Percentiles rank a stretch among this genome's conserved stretches.
These are phyloP conservation scores for Tetranychus cinnabarinus DNA, from an alignment of 1,140 invertebrate genomes.

Conservation along the genomic window DNA sequence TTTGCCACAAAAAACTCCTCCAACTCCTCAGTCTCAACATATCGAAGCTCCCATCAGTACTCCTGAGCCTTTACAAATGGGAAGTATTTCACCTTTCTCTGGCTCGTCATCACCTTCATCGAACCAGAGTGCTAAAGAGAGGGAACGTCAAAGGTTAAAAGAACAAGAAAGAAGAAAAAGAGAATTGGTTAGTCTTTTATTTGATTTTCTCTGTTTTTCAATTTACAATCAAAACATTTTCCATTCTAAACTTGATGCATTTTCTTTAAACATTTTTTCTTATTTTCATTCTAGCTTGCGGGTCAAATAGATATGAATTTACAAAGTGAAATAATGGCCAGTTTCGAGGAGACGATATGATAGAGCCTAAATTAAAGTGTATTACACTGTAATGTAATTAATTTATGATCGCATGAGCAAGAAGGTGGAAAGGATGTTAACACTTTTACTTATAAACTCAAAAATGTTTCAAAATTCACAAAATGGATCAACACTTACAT, in stretches of 20 bases:
- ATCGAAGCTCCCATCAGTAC: conserved; percentile 5
- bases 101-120: conserved; percentile 7
- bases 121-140: conserved; percentile 26
- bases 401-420: neutral
- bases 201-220: conserved; percentile 1
- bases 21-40: conserved; percentile 9
- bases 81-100: conserved; percentile 7
- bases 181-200: conserved; percentile 51
- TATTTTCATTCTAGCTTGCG: conserved; percentile 50
- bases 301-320: conserved; percentile 92
- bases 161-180: conserved; percentile 69
- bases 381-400: neutral
- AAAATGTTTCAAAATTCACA: no score
- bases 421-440: neutral
- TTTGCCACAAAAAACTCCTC: conserved; percentile 1
- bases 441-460: no score
- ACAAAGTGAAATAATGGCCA: conserved; percentile 91
- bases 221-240: neutral
- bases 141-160: conserved; percentile 41
- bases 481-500: no score
- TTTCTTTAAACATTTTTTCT: conserved; percentile 7
- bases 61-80: neutral
- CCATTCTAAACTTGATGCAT: neutral
- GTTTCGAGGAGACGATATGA: conserved; percentile 76
- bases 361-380: neutral